Conservation (phyloP, 2,797 vertebrate species). For the Sebastes hopkinsi region DNA sequence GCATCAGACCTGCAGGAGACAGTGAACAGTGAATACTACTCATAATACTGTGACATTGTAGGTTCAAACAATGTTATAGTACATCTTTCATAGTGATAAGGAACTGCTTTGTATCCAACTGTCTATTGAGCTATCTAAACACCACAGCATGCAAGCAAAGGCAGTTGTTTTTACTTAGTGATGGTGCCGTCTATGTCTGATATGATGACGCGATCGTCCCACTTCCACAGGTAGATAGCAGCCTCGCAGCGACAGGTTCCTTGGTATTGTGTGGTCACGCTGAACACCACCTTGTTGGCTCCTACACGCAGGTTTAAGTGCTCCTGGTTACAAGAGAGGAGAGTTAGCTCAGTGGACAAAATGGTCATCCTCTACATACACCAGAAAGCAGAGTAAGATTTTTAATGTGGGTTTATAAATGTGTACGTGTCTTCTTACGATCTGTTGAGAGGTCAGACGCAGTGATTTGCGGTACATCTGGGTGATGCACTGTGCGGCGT, state of each 20-base stretch:
- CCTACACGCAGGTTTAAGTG: constrained; percentile 91
- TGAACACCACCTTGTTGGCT: constrained; percentile 92
- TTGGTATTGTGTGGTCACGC: constrained; percentile 96
- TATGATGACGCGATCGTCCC: constrained; percentile 92
- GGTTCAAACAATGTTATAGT: neutral
- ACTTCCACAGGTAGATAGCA: constrained; percentile 96
- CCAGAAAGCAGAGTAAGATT: neutral
- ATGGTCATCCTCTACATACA: neutral
- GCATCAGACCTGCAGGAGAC: constrained; percentile 88
- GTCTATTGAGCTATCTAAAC: neutral
- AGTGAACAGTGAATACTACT: neutral
- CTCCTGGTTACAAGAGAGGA: constrained; percentile 71
- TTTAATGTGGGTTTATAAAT: neutral
- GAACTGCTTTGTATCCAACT: neutral
- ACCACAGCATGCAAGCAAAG: neutral
- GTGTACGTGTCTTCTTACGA: constrained; percentile 76
- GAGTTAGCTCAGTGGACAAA: neutral
- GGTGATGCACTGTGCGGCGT: constrained; percentile 68
- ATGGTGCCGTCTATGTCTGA: constrained; percentile 98
- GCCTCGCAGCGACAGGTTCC: constrained; percentile 95
- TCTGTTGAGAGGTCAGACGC: constrained; percentile 89
- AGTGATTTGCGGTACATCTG: constrained; percentile 91
- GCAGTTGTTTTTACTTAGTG: constrained; percentile 86
- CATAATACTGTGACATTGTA: neutral
- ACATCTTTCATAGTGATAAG: neutral